These are phyloP conservation scores for Carassius carassius DNA, from an alignment of 2,113 vertebrate genomes.

Conservation along the genomic window DNA sequence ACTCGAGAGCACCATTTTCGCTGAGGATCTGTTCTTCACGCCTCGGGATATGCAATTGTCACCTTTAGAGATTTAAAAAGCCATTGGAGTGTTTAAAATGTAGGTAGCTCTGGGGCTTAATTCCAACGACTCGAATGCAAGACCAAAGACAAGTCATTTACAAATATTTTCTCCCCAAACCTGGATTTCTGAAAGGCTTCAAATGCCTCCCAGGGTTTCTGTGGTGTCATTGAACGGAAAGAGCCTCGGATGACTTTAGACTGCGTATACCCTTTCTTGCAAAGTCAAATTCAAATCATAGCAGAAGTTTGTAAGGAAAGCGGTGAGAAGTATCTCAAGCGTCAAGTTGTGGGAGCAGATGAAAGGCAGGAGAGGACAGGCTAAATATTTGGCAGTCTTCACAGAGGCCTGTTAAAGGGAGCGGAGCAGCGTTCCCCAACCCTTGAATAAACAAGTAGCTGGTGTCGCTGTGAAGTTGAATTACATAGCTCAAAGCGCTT, in stretches of 20 bases:
- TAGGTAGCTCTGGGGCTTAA: neutral
- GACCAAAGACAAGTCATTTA: slow-evolving; percentile 29
- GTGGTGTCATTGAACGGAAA: slow-evolving; percentile 38
- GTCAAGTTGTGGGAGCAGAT: slow-evolving; percentile 55
- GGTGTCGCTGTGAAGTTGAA: slow-evolving; percentile 92
- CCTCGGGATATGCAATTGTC: slow-evolving; percentile 13
- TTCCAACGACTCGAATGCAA: neutral
- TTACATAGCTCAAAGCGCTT: slow-evolving; percentile 95
- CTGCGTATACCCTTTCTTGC: slow-evolving; percentile 52
- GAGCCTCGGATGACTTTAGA: slow-evolving; percentile 44
- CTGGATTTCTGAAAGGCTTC: slow-evolving; percentile 16
- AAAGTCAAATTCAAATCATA: slow-evolving; percentile 62
- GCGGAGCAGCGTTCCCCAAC: slow-evolving; percentile 64
- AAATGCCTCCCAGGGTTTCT: slow-evolving; percentile 26
- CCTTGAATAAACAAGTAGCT: slow-evolving; percentile 91
- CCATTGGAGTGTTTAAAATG: neutral
- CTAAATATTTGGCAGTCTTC: slow-evolving; percentile 68
- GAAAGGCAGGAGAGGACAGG: slow-evolving; percentile 45
- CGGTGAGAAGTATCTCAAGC: slow-evolving; percentile 55
- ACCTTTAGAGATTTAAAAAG: slow-evolving; percentile 9
- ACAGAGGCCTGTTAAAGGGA: slow-evolving; percentile 76
- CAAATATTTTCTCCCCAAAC: slow-evolving; percentile 4
- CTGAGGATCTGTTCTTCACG: neutral
- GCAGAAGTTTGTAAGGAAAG: slow-evolving; percentile 61
- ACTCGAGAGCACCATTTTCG: neutral